phyloP scores from a whole-genome alignment of 2,888 invertebrate genomes.

The Ecdyonurus torrentis region DNA sequence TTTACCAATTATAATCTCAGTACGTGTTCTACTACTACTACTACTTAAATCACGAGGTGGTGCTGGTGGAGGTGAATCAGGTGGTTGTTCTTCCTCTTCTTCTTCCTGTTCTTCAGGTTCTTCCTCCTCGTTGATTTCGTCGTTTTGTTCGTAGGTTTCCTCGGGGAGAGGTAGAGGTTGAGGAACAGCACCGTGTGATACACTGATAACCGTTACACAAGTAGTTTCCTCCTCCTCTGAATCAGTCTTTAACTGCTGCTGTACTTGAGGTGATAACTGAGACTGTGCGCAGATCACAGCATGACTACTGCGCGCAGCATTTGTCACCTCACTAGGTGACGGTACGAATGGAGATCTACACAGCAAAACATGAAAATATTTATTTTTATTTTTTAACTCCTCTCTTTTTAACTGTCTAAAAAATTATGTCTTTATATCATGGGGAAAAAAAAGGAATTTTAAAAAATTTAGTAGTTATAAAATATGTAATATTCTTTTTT shows the following conservation, averaged over 20 bases:
- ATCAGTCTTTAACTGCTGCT: not conserved
- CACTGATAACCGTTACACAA: conserved; percentile 1
- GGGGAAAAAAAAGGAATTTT: too few species aligned
- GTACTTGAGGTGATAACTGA: not conserved
- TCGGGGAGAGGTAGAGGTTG: not conserved
- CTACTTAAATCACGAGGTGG: not conserved
- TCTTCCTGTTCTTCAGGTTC: not conserved
- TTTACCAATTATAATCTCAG: conserved; percentile 4
- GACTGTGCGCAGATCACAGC: not conserved
- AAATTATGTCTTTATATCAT: too few species aligned
- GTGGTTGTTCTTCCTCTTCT: not conserved
- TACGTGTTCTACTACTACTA: not conserved
- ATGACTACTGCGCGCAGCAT: not conserved
- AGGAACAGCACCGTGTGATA: not conserved
- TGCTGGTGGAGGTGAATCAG: not conserved
- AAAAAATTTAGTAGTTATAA: too few species aligned
- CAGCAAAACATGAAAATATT: too few species aligned
- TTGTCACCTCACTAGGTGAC: not conserved
- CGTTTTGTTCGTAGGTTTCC: not conserved
- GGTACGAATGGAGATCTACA: not conserved
- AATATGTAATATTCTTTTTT: too few species aligned
- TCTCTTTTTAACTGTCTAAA: too few species aligned
- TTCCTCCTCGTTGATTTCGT: too few species aligned
- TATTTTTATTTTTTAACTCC: too few species aligned
- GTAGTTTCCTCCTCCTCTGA: not conserved